phyloP scores from a whole-genome alignment of 2,888 invertebrate genomes.

The Pardosa pseudoannulata region DNA sequence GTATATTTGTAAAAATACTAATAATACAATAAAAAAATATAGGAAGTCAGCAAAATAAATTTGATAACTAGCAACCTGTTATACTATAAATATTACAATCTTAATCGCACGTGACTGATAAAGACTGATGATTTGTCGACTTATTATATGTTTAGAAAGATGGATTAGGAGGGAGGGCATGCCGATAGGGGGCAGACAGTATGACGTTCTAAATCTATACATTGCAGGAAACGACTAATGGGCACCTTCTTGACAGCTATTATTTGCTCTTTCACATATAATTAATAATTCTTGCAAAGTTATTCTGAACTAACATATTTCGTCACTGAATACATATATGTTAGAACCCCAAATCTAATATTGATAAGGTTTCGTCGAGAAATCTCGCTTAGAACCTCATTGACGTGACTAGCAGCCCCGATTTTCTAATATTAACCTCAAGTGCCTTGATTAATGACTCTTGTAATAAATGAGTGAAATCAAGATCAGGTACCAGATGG shows the following conservation, averaged over 20 bases:
- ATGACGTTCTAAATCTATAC: constrained; percentile 23
- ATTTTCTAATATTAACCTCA: constrained; percentile 53
- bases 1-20: too few relatives aligned
- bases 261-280: constrained; percentile 51
- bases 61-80: too few relatives aligned
- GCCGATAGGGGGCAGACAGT: not conserved
- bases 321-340: constrained; percentile 5
- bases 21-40: too few relatives aligned
- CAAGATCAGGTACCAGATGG: constrained; percentile 44
- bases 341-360: constrained; percentile 41
- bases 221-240: constrained; percentile 33
- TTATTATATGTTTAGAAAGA: not conserved
- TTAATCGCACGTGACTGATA: too few relatives aligned
- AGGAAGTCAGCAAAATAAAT: too few relatives aligned
- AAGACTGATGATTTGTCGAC: too few relatives aligned
- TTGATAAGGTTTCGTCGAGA: constrained; percentile 43
- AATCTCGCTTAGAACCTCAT: constrained; percentile 41
- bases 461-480: constrained; percentile 59
- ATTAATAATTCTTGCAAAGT: constrained; percentile 40
- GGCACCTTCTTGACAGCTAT: constrained; percentile 40
- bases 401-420: constrained; percentile 18
- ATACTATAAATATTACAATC: too few relatives aligned
- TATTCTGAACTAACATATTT: constrained; percentile 33
- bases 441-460: constrained; percentile 53
- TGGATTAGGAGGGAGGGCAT: not conserved